Percentiles rank a stretch among this genome's conserved stretches.
Conservation (phyloP, 2,888 invertebrate genomes). For the Dioctria linearis region DNA sequence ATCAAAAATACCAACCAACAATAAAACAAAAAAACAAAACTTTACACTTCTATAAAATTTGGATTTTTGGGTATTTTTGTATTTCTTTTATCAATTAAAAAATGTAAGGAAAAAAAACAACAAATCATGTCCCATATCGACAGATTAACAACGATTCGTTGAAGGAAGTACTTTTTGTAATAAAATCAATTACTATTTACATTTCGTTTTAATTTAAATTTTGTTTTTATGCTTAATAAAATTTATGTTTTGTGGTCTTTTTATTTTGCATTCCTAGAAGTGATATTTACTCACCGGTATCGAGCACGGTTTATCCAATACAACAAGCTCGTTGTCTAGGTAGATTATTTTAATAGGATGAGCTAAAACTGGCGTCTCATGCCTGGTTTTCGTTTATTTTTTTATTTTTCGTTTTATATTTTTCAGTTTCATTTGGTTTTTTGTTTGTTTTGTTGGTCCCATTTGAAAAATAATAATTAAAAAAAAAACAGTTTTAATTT, state of each 20-base stretch:
- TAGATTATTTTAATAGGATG: slow-evolving; percentile 85
- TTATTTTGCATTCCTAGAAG: slow-evolving; percentile 36
- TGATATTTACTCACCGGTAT: slow-evolving; percentile 81
- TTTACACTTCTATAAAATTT: slow-evolving; percentile 4
- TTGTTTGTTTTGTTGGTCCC: slow-evolving; percentile 42
- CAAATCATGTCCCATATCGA: too few species aligned
- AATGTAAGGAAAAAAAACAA: too few species aligned
- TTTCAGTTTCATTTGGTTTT: slow-evolving; percentile 48
- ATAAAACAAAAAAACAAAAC: slow-evolving; percentile 33
- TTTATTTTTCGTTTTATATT: slow-evolving; percentile 11
- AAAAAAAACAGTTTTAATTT: slow-evolving; percentile 7
- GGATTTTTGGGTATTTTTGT: not conserved
- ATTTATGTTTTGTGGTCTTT: not conserved
- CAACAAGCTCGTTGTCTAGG: slow-evolving; percentile 87
- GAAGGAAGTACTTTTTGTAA: not conserved
- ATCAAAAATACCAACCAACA: slow-evolving; percentile 21
- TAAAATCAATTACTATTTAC: slow-evolving; percentile 20
- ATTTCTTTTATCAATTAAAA: too few species aligned
- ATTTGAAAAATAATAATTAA: slow-evolving; percentile 49
- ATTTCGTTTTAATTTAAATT: slow-evolving; percentile 12
- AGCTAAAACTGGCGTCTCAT: slow-evolving; percentile 89
- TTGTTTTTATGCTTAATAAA: slow-evolving; percentile 5
- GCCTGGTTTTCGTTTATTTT: slow-evolving; percentile 72
- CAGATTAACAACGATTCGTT: too few species aligned
- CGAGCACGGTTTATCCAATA: slow-evolving; percentile 92